phyloP scores from a whole-genome alignment of 2,888 invertebrate genomes.

The Nymphalis c-album region DNA sequence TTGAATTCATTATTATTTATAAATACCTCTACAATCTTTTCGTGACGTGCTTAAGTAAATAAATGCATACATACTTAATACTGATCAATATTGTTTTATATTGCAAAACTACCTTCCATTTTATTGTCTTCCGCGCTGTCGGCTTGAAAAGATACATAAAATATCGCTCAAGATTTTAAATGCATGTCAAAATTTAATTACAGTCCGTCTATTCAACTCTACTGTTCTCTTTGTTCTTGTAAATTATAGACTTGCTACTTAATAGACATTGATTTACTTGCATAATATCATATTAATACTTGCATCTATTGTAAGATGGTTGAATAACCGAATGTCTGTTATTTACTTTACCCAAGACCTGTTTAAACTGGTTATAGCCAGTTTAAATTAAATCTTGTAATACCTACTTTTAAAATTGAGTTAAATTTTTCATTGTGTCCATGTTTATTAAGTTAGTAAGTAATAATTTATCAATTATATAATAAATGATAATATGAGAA shows the following conservation, averaged over 20 bases:
- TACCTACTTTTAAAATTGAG: background rate
- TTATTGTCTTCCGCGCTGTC: too few species aligned
- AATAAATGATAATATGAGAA: too few species aligned
- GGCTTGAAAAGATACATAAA: background rate
- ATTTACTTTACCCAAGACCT: slow-evolving; percentile 1
- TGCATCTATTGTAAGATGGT: slow-evolving; percentile 22
- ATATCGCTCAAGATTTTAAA: slow-evolving; percentile 24
- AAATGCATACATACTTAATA: too few species aligned
- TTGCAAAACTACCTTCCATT: too few species aligned
- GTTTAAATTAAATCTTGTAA: too few species aligned
- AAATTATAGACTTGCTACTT: slow-evolving; percentile 29
- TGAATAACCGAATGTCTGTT: slow-evolving; percentile 20
- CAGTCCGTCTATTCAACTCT: slow-evolving; percentile 14
- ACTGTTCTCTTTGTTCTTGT: slow-evolving; percentile 18
- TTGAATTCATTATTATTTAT: too few species aligned
- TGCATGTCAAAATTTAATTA: slow-evolving; percentile 38
- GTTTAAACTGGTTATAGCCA: slow-evolving; percentile 5
- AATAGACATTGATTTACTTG: slow-evolving; percentile 22
- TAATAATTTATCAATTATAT: background rate
- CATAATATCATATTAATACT: slow-evolving; percentile 26
- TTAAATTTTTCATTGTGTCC: background rate
- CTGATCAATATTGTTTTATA: too few species aligned
- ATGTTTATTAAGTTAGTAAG: background rate
- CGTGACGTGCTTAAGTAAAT: too few species aligned
- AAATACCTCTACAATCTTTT: too few species aligned